These are phyloP conservation scores for Podarcis cretensis DNA, from an alignment of 2,113 vertebrate genomes.

Conservation along the genomic window DNA sequence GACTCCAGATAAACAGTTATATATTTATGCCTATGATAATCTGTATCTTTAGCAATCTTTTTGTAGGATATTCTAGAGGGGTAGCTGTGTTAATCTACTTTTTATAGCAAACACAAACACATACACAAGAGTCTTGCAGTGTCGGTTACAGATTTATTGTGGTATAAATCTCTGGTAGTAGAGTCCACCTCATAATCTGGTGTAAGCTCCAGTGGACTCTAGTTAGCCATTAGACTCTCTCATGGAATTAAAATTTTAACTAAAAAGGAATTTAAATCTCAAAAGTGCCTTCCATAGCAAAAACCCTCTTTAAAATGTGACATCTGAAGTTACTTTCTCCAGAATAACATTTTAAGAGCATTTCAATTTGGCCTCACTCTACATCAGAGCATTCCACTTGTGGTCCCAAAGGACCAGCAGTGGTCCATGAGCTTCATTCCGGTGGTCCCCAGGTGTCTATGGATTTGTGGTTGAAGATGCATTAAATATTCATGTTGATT, in stretches of 20 bases:
- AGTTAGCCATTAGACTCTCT: background rate
- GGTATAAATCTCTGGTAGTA: too few species aligned
- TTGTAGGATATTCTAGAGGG: background rate
- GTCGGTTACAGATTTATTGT: too few species aligned
- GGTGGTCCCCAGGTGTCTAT: too few species aligned
- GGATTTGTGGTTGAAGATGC: too few species aligned
- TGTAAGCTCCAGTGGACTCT: background rate
- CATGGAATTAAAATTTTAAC: background rate
- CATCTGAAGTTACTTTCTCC: background rate
- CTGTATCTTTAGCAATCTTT: background rate
- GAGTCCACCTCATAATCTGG: too few species aligned
- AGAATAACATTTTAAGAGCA: background rate
- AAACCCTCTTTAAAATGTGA: conserved; percentile 20
- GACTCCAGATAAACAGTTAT: background rate
- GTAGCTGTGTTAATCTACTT: background rate
- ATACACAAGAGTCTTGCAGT: too few species aligned
- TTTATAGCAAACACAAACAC: too few species aligned
- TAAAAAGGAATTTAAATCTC: background rate
- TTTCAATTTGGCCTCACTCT: too few species aligned
- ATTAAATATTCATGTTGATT: too few species aligned
- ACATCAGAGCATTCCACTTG: too few species aligned
- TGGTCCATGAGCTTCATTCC: too few species aligned
- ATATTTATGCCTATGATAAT: background rate
- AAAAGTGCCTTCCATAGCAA: background rate
- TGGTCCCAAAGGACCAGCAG: too few species aligned